Evolutionary conservation across 1,140 invertebrate species (phyloP).

Genomic region (Aphelenchoides besseyi): DNA sequence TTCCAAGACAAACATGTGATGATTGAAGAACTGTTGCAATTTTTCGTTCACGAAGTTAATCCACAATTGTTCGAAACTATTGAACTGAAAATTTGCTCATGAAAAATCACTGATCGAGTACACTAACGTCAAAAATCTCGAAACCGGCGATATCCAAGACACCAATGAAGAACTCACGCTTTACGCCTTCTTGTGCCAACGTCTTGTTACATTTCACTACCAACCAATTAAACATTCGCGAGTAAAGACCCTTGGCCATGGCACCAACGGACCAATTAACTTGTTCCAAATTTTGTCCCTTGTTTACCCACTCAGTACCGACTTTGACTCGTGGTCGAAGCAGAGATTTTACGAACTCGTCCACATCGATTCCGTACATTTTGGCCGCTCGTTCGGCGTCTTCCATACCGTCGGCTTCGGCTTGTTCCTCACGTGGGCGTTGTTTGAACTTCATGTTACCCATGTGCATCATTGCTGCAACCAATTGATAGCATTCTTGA

Average conservation of each 20-base stretch:
- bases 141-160: slow-evolving; percentile 99
- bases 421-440: slow-evolving; percentile 97
- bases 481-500: slow-evolving; percentile 91
- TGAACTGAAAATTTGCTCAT: slow-evolving; percentile 83
- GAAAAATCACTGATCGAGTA: background rate
- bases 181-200: slow-evolving; percentile 57
- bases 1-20: slow-evolving; percentile 99
- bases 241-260: slow-evolving; percentile 62
- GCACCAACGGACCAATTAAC: slow-evolving; percentile 68
- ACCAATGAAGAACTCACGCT: slow-evolving; percentile 69
- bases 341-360: slow-evolving; percentile 68
- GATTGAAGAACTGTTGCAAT: slow-evolving; percentile 99
- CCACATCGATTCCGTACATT: slow-evolving; percentile 68
- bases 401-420: slow-evolving; percentile 90
- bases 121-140: slow-evolving; percentile 86
- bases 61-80: slow-evolving; percentile 99
- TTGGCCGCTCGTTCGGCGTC: slow-evolving; percentile 69
- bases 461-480: slow-evolving; percentile 93
- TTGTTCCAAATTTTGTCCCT: slow-evolving; percentile 74
- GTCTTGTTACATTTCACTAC: slow-evolving; percentile 62
- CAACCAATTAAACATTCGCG: slow-evolving; percentile 62
- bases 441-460: slow-evolving; percentile 93
- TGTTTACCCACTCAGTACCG: slow-evolving; percentile 70
- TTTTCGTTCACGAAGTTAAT: slow-evolving; percentile 99
- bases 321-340: slow-evolving; percentile 70